Conservation (phyloP, 1,140 invertebrate genomes). For the Trinorchestia longiramus region DNA sequence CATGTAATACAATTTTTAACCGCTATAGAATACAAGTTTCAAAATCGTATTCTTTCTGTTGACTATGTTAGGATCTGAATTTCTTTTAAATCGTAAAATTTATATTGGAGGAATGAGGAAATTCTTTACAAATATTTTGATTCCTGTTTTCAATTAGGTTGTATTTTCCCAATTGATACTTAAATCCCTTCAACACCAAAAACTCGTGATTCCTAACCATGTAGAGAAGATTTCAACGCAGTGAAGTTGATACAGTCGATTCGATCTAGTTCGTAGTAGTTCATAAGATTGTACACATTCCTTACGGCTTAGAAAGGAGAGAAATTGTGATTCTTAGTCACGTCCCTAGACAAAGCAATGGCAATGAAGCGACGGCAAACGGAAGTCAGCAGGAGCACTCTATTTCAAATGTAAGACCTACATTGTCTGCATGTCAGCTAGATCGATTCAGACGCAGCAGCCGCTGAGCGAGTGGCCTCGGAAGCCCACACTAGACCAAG, state of each 20-base stretch:
- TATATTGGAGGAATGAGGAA: too few species aligned
- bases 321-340: conserved; percentile 47
- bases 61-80: too few species aligned
- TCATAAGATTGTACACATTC: conserved; percentile 11
- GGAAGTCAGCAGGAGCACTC: conserved; percentile 53
- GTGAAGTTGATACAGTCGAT: neutral
- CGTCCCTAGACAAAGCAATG: conserved; percentile 48
- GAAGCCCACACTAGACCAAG: neutral
- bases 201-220: neutral
- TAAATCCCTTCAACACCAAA: neutral
- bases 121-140: neutral
- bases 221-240: neutral
- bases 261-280: neutral
- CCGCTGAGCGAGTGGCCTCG: neutral
- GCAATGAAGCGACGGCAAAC: conserved; percentile 51
- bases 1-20: neutral
- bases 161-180: too few species aligned
- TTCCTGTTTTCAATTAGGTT: neutral
- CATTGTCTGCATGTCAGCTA: conserved; percentile 45
- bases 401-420: conserved; percentile 49
- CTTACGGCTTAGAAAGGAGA: neutral
- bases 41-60: too few species aligned
- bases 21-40: too few species aligned
- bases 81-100: too few species aligned
- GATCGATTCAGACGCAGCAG: conserved; percentile 33